Conservation (phyloP, 1,140 invertebrate genomes). For the Uloborus diversus region DNA sequence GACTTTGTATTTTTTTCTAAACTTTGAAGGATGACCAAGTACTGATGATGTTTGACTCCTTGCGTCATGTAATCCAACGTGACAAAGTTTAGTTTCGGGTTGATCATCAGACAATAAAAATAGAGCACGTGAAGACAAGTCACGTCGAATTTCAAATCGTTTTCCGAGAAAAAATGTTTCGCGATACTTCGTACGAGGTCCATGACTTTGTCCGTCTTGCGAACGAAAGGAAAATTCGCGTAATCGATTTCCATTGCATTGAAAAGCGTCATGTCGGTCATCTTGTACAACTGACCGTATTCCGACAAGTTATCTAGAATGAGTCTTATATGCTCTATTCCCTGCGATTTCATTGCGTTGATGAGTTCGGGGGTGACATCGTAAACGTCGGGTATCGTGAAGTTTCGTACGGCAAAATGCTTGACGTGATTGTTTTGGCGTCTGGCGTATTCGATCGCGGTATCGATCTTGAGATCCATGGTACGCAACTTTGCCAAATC, state of each 20-base stretch:
- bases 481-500: background rate
- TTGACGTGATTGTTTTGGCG: background rate
- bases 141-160: background rate
- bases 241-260: background rate
- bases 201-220: background rate
- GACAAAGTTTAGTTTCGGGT: background rate
- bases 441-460: background rate
- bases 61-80: constrained; percentile 2
- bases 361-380: background rate
- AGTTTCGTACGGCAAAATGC: background rate
- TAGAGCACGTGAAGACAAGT: constrained; percentile 4
- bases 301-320: background rate
- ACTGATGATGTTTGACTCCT: too few relatives aligned
- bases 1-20: too few relatives aligned
- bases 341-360: background rate
- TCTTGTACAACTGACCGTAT: background rate
- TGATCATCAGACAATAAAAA: constrained; percentile 14
- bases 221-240: background rate
- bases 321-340: background rate
- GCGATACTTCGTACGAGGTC: background rate
- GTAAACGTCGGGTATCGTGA: background rate
- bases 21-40: too few relatives aligned
- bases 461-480: background rate
- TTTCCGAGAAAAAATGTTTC: background rate
- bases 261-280: background rate